Conservation (phyloP, 2,888 invertebrate species). For the Camponotus fellah region DNA sequence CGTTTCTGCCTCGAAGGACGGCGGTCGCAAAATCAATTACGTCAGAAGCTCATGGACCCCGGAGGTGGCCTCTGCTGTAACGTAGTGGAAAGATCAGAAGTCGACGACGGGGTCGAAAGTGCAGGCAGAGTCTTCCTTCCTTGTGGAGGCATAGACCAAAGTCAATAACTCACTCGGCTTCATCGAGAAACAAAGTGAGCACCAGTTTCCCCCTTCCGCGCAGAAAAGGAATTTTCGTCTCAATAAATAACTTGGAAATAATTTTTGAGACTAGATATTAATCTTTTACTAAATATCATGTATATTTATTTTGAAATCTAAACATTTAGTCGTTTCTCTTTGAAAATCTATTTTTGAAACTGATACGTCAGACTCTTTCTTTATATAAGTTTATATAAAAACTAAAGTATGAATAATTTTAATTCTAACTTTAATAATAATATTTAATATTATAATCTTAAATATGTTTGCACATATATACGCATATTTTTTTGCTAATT, state of each 20-base stretch:
- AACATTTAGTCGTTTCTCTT: neutral
- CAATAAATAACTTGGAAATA: neutral
- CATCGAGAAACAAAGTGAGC: slow-evolving; percentile 67
- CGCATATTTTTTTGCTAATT: neutral
- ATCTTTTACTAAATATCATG: slow-evolving; percentile 3
- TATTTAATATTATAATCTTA: neutral
- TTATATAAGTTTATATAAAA: neutral
- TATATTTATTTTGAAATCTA: neutral
- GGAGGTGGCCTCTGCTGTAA: slow-evolving; percentile 58
- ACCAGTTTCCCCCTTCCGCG: slow-evolving; percentile 44
- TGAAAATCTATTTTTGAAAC: neutral
- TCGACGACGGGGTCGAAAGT: slow-evolving; percentile 64
- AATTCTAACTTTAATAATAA: neutral
- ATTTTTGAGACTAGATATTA: neutral
- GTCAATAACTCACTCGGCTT: slow-evolving; percentile 61
- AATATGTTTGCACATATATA: neutral
- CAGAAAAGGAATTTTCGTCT: slow-evolving; percentile 39
- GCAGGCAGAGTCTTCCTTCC: slow-evolving; percentile 50
- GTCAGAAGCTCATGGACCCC: slow-evolving; percentile 62
- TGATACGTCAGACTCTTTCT: neutral
- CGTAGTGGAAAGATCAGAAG: slow-evolving; percentile 66
- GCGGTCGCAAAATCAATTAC: slow-evolving; percentile 76
- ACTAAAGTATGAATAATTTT: neutral
- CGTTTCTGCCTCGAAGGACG: slow-evolving; percentile 71
- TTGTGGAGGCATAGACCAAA: slow-evolving; percentile 40